Evolutionary conservation across 2,797 vertebrate genomes (phyloP), one percentile per base, ranked within the genome.

Genomic region (Bradypodion pumilum): DNA sequence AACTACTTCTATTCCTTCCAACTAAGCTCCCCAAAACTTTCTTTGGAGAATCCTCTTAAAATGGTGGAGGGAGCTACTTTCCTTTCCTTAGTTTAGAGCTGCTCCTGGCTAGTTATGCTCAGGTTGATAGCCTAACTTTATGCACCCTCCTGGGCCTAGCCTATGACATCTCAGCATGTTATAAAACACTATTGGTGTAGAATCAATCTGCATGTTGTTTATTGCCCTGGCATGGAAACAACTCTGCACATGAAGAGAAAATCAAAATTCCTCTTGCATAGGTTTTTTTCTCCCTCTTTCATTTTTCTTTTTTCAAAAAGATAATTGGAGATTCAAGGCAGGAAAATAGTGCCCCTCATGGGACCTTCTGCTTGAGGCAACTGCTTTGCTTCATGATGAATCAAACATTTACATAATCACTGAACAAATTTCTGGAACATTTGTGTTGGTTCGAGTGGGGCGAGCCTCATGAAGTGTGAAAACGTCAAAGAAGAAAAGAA

Each of bases 381-480:
- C 37, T 76, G 63, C 81, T 83, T 68, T 83, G 49, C 73, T 68
- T 76, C 35, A 16, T 9, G 37, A 68, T 32, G 74, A 76, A 37
- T 66, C 73, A 46, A 40, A 27, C 76, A 46, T 83, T 83, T 83
- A 76, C 42, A 63, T 42, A 76, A 56, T 83, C 27, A 75, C 46
- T 68, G 35, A 68, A 68, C 72, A 75, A 32, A 52, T 83, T 83
- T 77, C 82, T 77, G 49, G 82, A 83, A 70, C 65, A 60, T 59
- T 59, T 15, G 70, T 16, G 46, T 74, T 72, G 69, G 15, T n/a
- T 63, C 37, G 49, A 40, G 16, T 21, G 21, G 46, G 27, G 65
- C 12, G 32, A 10, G 29, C 60, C 70, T 70, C 52, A 70, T 19
- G n/a, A 46, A 62, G 82, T 70, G 82, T 70, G 49, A 77, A 77